Evolutionary conservation across 64 coral and sea anemone genomes (phyloP).

Genomic region (Dendrophyllia cribrosa): DNA sequence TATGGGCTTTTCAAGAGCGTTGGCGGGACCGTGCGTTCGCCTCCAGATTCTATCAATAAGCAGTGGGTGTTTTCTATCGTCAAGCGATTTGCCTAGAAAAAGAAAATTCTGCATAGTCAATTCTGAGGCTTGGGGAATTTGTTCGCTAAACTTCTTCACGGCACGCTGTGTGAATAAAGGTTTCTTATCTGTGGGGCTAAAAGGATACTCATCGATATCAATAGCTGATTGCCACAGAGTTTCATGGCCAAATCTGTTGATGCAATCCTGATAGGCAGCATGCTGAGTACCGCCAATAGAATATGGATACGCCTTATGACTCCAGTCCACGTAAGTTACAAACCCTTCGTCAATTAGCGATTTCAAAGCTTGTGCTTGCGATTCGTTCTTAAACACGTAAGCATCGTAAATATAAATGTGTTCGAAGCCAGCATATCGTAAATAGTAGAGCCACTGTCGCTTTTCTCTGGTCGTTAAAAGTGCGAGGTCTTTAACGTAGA

Average conservation of each 20-base stretch:
- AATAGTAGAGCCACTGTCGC: constrained; percentile 69
- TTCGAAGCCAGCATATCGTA: constrained; percentile 84
- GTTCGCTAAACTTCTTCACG: constrained; percentile 11
- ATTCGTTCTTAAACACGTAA: constrained; percentile 55
- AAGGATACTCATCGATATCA: constrained; percentile 92
- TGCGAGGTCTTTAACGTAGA: constrained; percentile 51
- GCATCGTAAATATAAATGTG: constrained; percentile 86
- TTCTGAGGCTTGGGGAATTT: constrained; percentile 33
- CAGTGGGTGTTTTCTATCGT: constrained; percentile 36
- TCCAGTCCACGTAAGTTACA: constrained; percentile 88
- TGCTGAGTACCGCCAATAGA: constrained; percentile 58
- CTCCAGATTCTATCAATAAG: constrained; percentile 72
- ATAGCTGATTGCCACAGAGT: constrained; percentile 72
- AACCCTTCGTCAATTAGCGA: constrained; percentile 68
- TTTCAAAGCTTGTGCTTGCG: constrained; percentile 58
- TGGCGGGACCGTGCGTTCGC: constrained; percentile 58
- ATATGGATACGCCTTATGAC: constrained; percentile 64
- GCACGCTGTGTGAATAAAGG: constrained; percentile 61
- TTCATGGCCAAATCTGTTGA: constrained; percentile 42
- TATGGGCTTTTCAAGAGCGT: constrained; percentile 83
- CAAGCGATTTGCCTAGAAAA: constrained; percentile 83
- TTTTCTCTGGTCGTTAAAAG: constrained; percentile 62
- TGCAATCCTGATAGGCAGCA: constrained; percentile 80
- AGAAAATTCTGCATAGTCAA: constrained; percentile 80
- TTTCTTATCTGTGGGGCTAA: constrained; percentile 61